Evolutionary conservation across 2,888 invertebrate species (phyloP).

Genomic region (Lathronympha strigana): DNA sequence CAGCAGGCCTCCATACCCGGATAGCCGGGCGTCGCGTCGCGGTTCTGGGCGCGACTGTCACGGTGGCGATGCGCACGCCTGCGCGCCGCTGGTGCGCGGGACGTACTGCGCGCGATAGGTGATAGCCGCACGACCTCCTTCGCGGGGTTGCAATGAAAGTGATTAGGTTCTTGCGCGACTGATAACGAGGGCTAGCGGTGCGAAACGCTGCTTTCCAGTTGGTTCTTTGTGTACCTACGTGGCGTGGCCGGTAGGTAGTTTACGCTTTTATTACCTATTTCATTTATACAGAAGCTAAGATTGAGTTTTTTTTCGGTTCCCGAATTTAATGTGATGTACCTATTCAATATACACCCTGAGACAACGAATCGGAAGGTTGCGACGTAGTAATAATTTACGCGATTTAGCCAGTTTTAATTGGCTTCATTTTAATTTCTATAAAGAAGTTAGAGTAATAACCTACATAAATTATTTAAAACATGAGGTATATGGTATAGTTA

Average conservation of each 20-base stretch:
- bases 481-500: no score
- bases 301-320: no score
- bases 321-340: no score
- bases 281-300: neutral
- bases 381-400: no score
- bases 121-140: conserved; percentile 72
- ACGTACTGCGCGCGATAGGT: conserved; percentile 62
- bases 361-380: no score
- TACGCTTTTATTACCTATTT: conserved; percentile 4
- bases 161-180: conserved; percentile 77
- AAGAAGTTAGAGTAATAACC: no score
- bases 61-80: conserved; percentile 57
- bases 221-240: conserved; percentile 40
- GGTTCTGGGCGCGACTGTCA: conserved; percentile 36
- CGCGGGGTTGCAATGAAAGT: conserved; percentile 80
- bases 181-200: conserved; percentile 72
- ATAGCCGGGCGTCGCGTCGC: conserved; percentile 61
- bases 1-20: conserved; percentile 82
- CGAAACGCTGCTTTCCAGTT: conserved; percentile 43
- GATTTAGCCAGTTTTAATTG: no score
- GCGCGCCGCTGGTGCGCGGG: conserved; percentile 60
- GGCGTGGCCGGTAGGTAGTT: conserved; percentile 33
- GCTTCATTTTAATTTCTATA: no score
- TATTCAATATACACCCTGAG: no score
- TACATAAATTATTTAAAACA: no score